Base-by-base conservation (phyloP, 2,888 invertebrate genomes). In the Axea sp. region DNA sequence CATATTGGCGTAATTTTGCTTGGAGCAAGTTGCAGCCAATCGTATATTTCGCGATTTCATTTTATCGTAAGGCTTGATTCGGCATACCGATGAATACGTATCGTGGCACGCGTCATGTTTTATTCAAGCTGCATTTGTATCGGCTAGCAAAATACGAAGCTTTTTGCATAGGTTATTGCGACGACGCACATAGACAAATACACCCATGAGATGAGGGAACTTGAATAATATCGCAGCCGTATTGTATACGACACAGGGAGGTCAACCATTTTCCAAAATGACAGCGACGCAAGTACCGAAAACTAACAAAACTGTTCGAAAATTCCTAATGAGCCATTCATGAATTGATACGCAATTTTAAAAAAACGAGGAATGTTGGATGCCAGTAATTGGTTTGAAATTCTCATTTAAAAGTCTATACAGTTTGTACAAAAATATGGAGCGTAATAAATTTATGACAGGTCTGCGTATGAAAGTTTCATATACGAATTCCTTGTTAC, bases 41-140 rank as follows among this genome's bases (percentile, higher is more conserved):
- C 37, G 37, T 49, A 19, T 26, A 49, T 39, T 28, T 49, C 9
- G 39, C 39, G 39, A 31, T 62, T 62, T 39, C 49, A 39, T 62
- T 49, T 62, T 49, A 17, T 49, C 22, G 62, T 41, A 41, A 41
- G 31, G 31, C 31, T n/a, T 49, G 64, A 59, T 77, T 73, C 73
- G 67, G 69, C 64, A 77, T 76, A 75, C 78, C 74, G 76, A 60
- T 76, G 75, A 67, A 76, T 72, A 67, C 55, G 68, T 77, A 77
- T 77, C 73, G 62, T 26, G 57, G 69, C 68, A 71, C 74, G 68
- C 73, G 74, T 60, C 62, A 78, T 79, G 78, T 77, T 79, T 80
- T 80, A 80, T 80, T 80, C 78, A 79, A 65, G 55, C 62, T 72
- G 68, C 73, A 75, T 77, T 79, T 77, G 75, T 80, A 76, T 62